Evolutionary conservation across 2,888 invertebrate species (phyloP).

Genomic region (Hedya salicella): DNA sequence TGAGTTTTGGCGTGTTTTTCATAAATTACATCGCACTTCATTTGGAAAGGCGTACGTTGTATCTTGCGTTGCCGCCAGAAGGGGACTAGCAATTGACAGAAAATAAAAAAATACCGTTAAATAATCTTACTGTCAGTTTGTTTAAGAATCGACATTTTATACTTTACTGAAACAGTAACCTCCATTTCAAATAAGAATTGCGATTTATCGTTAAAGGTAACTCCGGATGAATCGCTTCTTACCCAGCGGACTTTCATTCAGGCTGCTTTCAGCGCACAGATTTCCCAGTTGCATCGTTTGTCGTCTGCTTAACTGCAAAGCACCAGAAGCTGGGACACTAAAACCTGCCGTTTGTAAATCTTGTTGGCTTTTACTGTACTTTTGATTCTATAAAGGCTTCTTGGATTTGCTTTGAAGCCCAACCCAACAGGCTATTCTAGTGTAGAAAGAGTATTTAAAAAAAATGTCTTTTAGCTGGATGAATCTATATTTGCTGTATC

Average conservation of each 20-base stretch:
- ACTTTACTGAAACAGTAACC: too few relatives aligned
- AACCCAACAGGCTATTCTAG: not conserved
- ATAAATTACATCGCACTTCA: too few relatives aligned
- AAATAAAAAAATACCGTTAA: too few relatives aligned
- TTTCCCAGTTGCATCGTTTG: slow-evolving; percentile 71
- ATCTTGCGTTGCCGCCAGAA: too few relatives aligned
- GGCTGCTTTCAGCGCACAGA: slow-evolving; percentile 56
- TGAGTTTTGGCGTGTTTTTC: too few relatives aligned
- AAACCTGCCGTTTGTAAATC: slow-evolving; percentile 58
- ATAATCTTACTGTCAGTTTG: too few relatives aligned
- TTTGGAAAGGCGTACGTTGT: too few relatives aligned
- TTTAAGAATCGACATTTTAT: too few relatives aligned
- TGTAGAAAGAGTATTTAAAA: not conserved
- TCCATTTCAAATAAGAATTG: slow-evolving; percentile 15
- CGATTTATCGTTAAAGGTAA: slow-evolving; percentile 35
- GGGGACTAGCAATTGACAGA: too few relatives aligned
- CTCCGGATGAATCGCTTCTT: slow-evolving; percentile 37
- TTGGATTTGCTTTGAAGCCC: slow-evolving; percentile 4
- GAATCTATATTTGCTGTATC: too few relatives aligned
- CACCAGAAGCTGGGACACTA: slow-evolving; percentile 56
- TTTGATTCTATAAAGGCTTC: slow-evolving; percentile 15
- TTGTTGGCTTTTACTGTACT: slow-evolving; percentile 41
- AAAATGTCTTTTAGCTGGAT: too few relatives aligned
- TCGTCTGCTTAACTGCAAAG: slow-evolving; percentile 63
- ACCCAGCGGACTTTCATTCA: slow-evolving; percentile 38